These are phyloP conservation scores for Apis dorsata DNA, from an alignment of 1,140 invertebrate species.

Conservation along the genomic window DNA sequence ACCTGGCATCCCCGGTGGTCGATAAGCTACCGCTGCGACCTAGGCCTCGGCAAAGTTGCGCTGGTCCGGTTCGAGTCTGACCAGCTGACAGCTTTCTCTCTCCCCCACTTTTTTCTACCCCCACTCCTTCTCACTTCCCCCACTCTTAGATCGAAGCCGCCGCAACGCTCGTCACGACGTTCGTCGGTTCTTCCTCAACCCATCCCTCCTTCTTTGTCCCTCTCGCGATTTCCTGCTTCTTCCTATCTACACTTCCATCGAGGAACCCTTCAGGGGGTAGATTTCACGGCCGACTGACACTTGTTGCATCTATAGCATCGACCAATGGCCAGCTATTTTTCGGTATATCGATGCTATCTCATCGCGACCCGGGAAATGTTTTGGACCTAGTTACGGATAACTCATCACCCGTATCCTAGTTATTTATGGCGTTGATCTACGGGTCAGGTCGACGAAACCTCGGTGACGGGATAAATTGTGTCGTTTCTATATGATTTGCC, in stretches of 20 bases:
- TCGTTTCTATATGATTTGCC: too few relatives aligned
- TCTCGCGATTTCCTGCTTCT: constrained; percentile 8
- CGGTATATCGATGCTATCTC: neutral
- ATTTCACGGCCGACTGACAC: constrained; percentile 65
- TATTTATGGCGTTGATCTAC: too few relatives aligned
- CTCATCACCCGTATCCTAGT: too few relatives aligned
- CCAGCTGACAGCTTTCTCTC: constrained; percentile 43
- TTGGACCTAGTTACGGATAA: neutral
- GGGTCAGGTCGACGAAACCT: too few relatives aligned
- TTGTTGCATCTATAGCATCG: constrained; percentile 60
- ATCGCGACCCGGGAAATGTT: neutral
- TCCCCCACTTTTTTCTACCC: constrained; percentile 16
- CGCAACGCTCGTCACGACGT: neutral
- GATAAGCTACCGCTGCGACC: constrained; percentile 46
- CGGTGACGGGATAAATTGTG: too few relatives aligned
- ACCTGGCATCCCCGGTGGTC: constrained; percentile 16
- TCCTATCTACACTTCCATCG: neutral
- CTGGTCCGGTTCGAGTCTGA: constrained; percentile 17
- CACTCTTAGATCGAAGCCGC: neutral
- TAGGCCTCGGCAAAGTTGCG: constrained; percentile 44
- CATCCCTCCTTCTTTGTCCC: neutral
- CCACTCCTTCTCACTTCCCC: neutral
- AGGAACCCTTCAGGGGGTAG: constrained; percentile 8
- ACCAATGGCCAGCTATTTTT: constrained; percentile 48
- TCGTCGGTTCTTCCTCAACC: neutral